Conservation (phyloP, 1,140 invertebrate species). For the Listronotus oregonensis region DNA sequence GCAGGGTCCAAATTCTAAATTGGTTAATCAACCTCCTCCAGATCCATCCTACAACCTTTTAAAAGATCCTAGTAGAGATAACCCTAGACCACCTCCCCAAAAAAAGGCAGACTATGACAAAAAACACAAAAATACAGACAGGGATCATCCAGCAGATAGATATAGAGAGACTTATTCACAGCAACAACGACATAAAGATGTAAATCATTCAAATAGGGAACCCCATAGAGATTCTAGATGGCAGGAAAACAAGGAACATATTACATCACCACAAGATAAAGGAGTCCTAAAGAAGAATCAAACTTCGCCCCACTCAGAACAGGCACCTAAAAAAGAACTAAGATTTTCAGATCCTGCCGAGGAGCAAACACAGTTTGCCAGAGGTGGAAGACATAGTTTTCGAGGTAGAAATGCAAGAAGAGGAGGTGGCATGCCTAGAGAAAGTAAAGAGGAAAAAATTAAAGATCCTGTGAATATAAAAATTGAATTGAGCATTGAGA, state of each 20-base stretch:
- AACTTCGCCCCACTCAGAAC: background rate
- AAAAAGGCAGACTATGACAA: slow-evolving; percentile 2
- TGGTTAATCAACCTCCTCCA: slow-evolving; percentile 24
- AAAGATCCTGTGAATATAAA: slow-evolving; percentile 42
- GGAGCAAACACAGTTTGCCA: background rate
- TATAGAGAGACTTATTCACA: background rate
- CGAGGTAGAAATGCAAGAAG: slow-evolving; percentile 11
- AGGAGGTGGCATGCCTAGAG: slow-evolving; percentile 6
- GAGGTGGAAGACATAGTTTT: slow-evolving; percentile 6
- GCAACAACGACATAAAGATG: background rate
- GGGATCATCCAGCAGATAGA: slow-evolving; percentile 1
- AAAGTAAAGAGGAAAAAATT: slow-evolving; percentile 20
- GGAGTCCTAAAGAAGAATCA: background rate
- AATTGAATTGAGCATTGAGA: slow-evolving; percentile 39
- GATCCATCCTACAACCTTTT: slow-evolving; percentile 41
- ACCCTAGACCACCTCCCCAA: background rate
- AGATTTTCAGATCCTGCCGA: slow-evolving; percentile 20
- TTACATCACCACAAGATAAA: background rate
- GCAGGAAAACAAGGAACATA: slow-evolving; percentile 2
- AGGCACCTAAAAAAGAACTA: slow-evolving; percentile 24
- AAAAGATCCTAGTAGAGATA: slow-evolving; percentile 36
- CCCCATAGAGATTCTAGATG: background rate
- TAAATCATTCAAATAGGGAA: background rate
- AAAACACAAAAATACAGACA: background rate
- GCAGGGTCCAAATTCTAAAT: background rate